These are phyloP conservation scores for Pseudoatta argentina DNA, from an alignment of 1,140 invertebrate genomes.

Conservation along the genomic window DNA sequence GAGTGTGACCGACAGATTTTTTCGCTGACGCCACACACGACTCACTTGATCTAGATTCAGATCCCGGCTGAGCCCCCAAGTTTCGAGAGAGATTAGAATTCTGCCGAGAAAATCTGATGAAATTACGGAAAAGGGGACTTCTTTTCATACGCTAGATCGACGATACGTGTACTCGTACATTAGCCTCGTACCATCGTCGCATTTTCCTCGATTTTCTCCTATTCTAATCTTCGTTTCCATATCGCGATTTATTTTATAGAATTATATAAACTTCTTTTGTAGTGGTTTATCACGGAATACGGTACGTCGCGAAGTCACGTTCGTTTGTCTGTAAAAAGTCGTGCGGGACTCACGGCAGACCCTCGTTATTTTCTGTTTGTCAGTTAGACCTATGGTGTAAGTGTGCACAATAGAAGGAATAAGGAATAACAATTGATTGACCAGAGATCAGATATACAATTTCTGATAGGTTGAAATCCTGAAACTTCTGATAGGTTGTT, in stretches of 20 bases:
- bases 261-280: constrained; percentile 23
- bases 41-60: too few species aligned
- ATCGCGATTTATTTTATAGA: not conserved
- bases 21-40: too few species aligned
- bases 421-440: too few species aligned
- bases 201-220: not conserved
- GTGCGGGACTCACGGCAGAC: not conserved
- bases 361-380: not conserved
- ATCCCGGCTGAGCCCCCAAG: too few species aligned
- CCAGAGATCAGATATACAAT: too few species aligned
- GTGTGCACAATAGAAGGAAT: too few species aligned
- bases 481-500: too few species aligned
- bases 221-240: constrained; percentile 14
- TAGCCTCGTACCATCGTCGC: constrained; percentile 4
- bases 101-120: constrained; percentile 14
- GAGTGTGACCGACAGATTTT: too few species aligned
- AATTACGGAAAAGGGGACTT: constrained; percentile 63
- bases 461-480: too few species aligned
- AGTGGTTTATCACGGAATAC: not conserved
- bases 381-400: too few species aligned
- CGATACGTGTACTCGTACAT: constrained; percentile 46
- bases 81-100: constrained; percentile 75
- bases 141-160: constrained; percentile 65
- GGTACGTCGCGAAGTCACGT: not conserved
- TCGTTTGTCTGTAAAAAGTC: not conserved